Evolutionary conservation across 1,140 invertebrate species (phyloP).

Genomic region (Halictus rubicundus): DNA sequence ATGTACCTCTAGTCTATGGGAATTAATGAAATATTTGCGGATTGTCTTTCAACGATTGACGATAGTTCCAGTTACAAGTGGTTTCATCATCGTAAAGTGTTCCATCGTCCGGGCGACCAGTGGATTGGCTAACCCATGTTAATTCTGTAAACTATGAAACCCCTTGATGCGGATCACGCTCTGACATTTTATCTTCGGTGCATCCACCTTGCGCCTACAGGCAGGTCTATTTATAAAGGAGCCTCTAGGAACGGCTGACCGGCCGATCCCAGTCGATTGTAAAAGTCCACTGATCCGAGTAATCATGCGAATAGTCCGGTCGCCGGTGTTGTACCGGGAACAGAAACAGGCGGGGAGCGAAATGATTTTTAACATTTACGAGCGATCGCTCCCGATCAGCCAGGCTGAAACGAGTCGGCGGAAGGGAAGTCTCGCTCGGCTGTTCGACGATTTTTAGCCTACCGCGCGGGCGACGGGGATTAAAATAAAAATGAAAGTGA

Average conservation of each 20-base stretch:
- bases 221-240: slow-evolving; percentile 45
- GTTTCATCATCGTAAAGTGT: neutral
- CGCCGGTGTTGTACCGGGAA: slow-evolving; percentile 13
- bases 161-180: neutral
- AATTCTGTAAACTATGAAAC: neutral
- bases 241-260: slow-evolving; percentile 24
- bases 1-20: too few species aligned
- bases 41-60: too few species aligned
- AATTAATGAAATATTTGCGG: too few species aligned
- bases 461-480: slow-evolving; percentile 26
- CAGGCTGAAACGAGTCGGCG: slow-evolving; percentile 33
- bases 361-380: slow-evolving; percentile 66
- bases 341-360: slow-evolving; percentile 15
- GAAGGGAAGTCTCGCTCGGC: slow-evolving; percentile 4
- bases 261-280: slow-evolving; percentile 53
- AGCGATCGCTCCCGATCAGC: slow-evolving; percentile 51
- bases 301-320: slow-evolving; percentile 26
- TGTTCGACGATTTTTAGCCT: slow-evolving; percentile 41
- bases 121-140: too few species aligned
- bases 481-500: slow-evolving; percentile 51
- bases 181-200: slow-evolving; percentile 1
- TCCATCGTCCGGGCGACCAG: neutral
- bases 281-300: slow-evolving; percentile 51
- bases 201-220: slow-evolving; percentile 4
- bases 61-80: neutral